Evolutionary conservation across 2,888 invertebrate genomes (phyloP).

Genomic region (Meiosimyza decipiens): DNA sequence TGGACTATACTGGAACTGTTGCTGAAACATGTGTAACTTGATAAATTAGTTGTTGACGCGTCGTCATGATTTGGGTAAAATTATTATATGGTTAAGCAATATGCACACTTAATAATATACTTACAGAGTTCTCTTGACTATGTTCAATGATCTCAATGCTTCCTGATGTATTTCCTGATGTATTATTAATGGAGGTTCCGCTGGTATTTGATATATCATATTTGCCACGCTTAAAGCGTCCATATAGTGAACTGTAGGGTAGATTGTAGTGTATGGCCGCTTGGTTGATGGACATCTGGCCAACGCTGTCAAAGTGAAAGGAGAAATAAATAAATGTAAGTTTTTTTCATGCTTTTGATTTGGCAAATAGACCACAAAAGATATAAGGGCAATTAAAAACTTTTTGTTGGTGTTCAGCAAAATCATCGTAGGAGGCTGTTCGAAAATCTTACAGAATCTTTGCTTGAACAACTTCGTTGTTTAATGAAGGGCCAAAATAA

Average conservation of each 20-base stretch:
- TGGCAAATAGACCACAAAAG: no score
- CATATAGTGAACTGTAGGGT: conserved; percentile 90
- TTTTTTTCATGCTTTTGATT: not conserved
- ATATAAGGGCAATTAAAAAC: no score
- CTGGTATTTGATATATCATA: conserved; percentile 71
- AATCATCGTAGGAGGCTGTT: no score
- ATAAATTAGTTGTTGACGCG: conserved; percentile 60
- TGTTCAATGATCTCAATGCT: conserved; percentile 67
- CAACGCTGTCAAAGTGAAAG: conserved; percentile 72
- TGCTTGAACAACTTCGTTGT: no score
- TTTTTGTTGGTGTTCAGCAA: no score
- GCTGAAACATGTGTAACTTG: conserved; percentile 67
- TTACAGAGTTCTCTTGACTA: conserved; percentile 68
- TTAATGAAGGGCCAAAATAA: no score
- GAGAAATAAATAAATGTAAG: conserved; percentile 45
- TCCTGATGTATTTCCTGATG: conserved; percentile 63
- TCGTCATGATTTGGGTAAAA: conserved; percentile 15
- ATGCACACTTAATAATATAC: conserved; percentile 37
- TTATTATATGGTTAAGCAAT: not conserved
- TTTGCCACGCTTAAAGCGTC: conserved; percentile 88
- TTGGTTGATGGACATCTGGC: conserved; percentile 94
- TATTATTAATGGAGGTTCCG: conserved; percentile 61
- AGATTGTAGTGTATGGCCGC: conserved; percentile 92
- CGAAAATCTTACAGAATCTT: no score
- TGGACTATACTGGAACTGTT: conserved; percentile 67